These are phyloP conservation scores for Drosophila meridionalis DNA, from an alignment of 2,888 invertebrate genomes.

Conservation along the genomic window DNA sequence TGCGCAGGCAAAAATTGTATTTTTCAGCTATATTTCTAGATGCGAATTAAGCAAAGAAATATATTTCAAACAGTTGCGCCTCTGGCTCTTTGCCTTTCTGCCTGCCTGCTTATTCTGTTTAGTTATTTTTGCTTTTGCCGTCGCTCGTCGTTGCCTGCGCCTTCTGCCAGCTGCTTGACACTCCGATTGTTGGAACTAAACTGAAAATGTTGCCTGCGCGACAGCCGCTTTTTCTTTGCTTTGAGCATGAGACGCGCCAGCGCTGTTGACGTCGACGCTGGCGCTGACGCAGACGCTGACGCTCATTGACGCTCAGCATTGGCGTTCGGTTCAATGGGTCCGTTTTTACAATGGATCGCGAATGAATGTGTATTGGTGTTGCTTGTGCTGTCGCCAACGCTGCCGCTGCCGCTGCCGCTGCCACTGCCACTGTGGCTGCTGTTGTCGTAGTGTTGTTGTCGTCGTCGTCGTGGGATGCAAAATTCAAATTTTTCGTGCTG, in stretches of 20 bases:
- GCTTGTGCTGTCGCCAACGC: slow-evolving; percentile 1
- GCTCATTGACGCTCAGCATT: slow-evolving; percentile 29
- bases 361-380: slow-evolving; percentile 30
- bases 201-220: slow-evolving; percentile 78
- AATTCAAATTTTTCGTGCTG: slow-evolving; percentile 66
- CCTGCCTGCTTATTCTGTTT: slow-evolving; percentile 9
- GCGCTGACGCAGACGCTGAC: slow-evolving; percentile 33
- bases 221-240: slow-evolving; percentile 82
- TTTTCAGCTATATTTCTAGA: slow-evolving; percentile 27
- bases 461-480: slow-evolving; percentile 60
- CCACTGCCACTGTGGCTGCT: not conserved
- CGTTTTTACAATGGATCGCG: slow-evolving; percentile 59
- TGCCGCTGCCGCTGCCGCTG: not conserved
- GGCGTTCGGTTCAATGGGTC: slow-evolving; percentile 44
- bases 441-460: slow-evolving; percentile 2
- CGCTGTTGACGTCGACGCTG: slow-evolving; percentile 38
- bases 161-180: slow-evolving; percentile 51
- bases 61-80: slow-evolving; percentile 47
- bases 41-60: slow-evolving; percentile 37
- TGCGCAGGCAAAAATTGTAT: slow-evolving; percentile 53
- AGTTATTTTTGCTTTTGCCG: slow-evolving; percentile 1
- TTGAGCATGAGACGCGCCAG: slow-evolving; percentile 48
- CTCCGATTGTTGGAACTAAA: slow-evolving; percentile 81
- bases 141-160: slow-evolving; percentile 19
- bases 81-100: slow-evolving; percentile 51